A percentile compares a stretch with the other conserved stretches of the same genome.
Evolutionary conservation across 2,888 invertebrate species (phyloP).

Genomic region (Stenchaetothrips biformis): DNA sequence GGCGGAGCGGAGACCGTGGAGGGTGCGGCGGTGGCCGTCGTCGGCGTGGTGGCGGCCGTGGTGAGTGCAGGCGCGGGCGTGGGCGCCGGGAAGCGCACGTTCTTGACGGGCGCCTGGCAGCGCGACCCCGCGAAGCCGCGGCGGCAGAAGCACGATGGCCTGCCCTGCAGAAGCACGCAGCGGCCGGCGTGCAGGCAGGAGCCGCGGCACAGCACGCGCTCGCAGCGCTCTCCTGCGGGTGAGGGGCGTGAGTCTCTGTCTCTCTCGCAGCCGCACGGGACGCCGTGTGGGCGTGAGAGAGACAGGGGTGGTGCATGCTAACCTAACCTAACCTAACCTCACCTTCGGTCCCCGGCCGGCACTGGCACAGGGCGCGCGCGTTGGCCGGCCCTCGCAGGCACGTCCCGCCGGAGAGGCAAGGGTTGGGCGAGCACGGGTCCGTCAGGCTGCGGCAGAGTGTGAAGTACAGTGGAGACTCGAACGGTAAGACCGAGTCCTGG

Average conservation of each 20-base stretch:
- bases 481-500: too few species aligned
- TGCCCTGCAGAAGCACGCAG: background rate
- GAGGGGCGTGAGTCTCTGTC: too few species aligned
- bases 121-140: background rate
- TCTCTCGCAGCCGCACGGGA: too few species aligned
- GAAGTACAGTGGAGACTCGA: too few species aligned
- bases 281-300: too few species aligned
- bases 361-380: slow-evolving; percentile 32
- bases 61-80: background rate
- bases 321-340: too few species aligned
- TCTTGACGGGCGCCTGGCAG: slow-evolving; percentile 1
- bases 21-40: background rate
- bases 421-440: slow-evolving; percentile 33
- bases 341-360: slow-evolving; percentile 33
- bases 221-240: slow-evolving; percentile 33
- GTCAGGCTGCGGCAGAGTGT: background rate
- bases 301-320: background rate
- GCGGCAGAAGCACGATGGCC: slow-evolving; percentile 7
- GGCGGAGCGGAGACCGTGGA: background rate
- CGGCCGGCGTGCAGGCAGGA: slow-evolving; percentile 8
- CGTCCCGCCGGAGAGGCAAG: slow-evolving; percentile 32
- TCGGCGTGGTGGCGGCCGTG: background rate
- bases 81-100: background rate
- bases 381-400: slow-evolving; percentile 33
- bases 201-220: slow-evolving; percentile 30